These are phyloP conservation scores for Caenorhabditis wallacei DNA, from an alignment of 2,888 invertebrate genomes.

Conservation along the genomic window DNA sequence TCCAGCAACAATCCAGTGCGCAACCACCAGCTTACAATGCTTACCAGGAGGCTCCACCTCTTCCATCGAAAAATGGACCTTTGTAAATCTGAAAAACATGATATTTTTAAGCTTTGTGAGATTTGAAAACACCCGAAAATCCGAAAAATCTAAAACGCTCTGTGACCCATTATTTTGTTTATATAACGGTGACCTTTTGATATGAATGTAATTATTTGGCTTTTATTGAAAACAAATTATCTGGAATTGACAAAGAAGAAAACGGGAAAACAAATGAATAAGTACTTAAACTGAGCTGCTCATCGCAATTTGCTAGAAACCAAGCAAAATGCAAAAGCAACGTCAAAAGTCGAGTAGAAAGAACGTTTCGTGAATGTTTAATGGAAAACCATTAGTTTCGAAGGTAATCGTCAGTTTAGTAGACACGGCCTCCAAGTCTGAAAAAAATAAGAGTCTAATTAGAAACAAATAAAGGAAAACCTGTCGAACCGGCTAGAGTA, in stretches of 20 bases:
- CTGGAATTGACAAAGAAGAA: constrained; percentile 14
- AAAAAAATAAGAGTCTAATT: constrained; percentile 18
- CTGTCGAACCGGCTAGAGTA: constrained; percentile 72
- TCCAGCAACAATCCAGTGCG: constrained; percentile 35
- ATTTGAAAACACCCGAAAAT: constrained; percentile 3
- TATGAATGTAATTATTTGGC: constrained; percentile 25
- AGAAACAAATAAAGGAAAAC: constrained; percentile 12
- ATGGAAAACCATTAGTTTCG: constrained; percentile 16
- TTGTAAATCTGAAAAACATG: constrained; percentile 17
- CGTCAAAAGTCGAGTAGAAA: constrained; percentile 55
- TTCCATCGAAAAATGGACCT: constrained; percentile 65
- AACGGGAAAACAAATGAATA: not conserved
- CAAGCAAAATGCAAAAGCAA: constrained; percentile 49
- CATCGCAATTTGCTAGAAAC: constrained; percentile 46
- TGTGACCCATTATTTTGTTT: constrained; percentile 15
- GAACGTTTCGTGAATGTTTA: constrained; percentile 57
- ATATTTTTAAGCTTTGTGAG: constrained; percentile 1
- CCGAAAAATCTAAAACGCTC: constrained; percentile 5
- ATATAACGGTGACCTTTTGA: constrained; percentile 18
- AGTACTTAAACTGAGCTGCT: constrained; percentile 44
- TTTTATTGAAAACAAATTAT: constrained; percentile 31
- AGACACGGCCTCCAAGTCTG: constrained; percentile 66
- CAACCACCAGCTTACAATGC: constrained; percentile 60
- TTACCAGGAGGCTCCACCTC: constrained; percentile 66
- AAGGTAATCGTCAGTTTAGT: constrained; percentile 18